These are phyloP conservation scores for Patiria pectinifera DNA, from an alignment of 53 echinoderm and acorn worm genomes.

Conservation along the genomic window DNA sequence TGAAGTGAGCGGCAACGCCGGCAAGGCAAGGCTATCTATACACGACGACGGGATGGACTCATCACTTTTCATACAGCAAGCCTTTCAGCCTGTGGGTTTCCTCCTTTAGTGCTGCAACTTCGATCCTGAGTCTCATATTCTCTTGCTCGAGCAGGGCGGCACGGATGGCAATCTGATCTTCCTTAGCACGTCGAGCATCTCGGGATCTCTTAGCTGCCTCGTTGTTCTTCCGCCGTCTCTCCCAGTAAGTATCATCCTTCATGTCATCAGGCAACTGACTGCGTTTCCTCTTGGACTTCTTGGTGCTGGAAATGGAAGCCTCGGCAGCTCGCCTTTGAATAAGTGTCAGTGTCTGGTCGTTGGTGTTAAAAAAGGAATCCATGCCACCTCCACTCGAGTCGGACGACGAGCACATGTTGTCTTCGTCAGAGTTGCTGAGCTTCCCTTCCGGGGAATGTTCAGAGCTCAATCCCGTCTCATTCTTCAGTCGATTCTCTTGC, in stretches of 20 bases:
- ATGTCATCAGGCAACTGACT: constrained; percentile 66
- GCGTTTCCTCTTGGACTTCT: constrained; percentile 76
- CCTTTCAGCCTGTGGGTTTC: constrained; percentile 82
- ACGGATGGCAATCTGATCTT: constrained; percentile 96
- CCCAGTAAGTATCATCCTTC: constrained; percentile 95
- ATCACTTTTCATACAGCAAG: constrained; percentile 71
- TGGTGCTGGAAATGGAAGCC: constrained; percentile 45
- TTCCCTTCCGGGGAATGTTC: constrained; percentile 61
- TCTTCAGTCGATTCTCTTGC: constrained; percentile 64
- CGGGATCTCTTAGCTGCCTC: constrained; percentile 95
- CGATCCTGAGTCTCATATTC: constrained; percentile 87
- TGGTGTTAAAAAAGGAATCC: constrained; percentile 13
- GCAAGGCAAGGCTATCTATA: constrained; percentile 9
- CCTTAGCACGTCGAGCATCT: constrained; percentile 94
- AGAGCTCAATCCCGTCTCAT: constrained; percentile 15
- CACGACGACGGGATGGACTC: background rate
- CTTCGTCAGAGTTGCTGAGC: constrained; percentile 43
- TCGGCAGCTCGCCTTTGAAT: constrained; percentile 61
- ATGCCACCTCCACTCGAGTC: constrained; percentile 19
- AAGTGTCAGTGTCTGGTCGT: constrained; percentile 36
- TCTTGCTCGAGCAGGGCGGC: constrained; percentile 96
- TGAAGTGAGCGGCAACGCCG: background rate
- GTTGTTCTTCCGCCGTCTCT: constrained; percentile 95
- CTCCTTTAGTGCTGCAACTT: constrained; percentile 86
- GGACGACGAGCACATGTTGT: constrained; percentile 13